Base-by-base conservation (phyloP, 2,888 invertebrate species). In the Chrysolina haemoptera region DNA sequence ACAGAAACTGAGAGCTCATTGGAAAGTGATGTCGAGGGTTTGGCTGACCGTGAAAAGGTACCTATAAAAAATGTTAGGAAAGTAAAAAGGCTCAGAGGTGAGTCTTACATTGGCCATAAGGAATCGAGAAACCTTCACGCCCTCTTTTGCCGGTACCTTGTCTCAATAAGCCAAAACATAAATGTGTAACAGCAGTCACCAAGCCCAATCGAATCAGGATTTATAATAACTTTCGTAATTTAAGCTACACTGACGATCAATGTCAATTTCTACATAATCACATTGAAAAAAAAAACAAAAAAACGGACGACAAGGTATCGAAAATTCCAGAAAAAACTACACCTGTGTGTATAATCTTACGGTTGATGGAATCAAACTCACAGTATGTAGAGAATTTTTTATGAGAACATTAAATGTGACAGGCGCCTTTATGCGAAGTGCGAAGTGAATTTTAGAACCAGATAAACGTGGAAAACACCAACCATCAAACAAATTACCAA, bases 311-410 rank as follows among this genome's bases (percentile, higher is more conserved):
- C 76, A 50, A 66, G 77, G 75, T 73, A 75, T 66, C 46, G 78
- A 16, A 71, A 75, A 79, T 62, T 77, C 78, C 11, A 71, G 79
- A 70, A 77, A 75, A 70, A 73, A 46, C n/a, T n/a, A n/a, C n/a
- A n/a, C n/a, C n/a, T n/a, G n/a, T n/a, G n/a, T n/a, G n/a, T n/a
- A n/a, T n/a, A 48, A 10, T 75, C 66, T 79, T 40, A 80, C 80
- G 16, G 74, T 77, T 40, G 68, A 76, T 71, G 75, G 78, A 20
- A 43, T 67, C 16, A 75, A 76, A 68, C 48, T n/a, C 16, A 55
- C 14, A 16, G 79, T 78, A 10, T 80, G 79, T 67, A 63, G 80
- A 41, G 73, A 77, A 63, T 79, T 80, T 75, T 80, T 80, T 71
- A 76, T 79, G 73, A 69, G 72, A 12, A 80, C 76, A 5, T 69